Evolutionary conservation across 2,113 vertebrate genomes (phyloP).

Genomic region (Malurus cyaneus): DNA sequence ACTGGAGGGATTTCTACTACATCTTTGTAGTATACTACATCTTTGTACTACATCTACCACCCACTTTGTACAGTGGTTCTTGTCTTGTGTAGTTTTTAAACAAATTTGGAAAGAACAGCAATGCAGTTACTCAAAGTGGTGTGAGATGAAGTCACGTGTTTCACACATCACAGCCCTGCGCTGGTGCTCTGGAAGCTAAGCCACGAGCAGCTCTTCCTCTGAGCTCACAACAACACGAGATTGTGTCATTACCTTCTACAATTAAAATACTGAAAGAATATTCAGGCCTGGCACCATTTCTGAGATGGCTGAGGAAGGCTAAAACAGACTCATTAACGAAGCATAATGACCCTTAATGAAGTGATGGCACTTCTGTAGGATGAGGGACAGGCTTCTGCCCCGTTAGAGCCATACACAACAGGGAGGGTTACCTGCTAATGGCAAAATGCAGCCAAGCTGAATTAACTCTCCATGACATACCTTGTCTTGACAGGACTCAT

Average conservation of each 20-base stretch:
- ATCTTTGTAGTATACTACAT: no score
- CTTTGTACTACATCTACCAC: not conserved
- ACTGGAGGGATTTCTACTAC: not conserved
- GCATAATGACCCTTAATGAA: not conserved
- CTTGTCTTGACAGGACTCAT: not conserved
- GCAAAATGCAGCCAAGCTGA: not conserved
- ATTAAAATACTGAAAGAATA: not conserved
- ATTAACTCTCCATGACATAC: not conserved
- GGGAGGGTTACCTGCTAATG: not conserved
- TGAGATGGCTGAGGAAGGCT: not conserved
- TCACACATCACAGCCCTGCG: fast-evolving
- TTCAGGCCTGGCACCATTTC: not conserved
- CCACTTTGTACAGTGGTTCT: not conserved
- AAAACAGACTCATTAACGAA: fast-evolving
- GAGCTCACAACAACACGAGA: not conserved
- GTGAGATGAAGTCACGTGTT: not conserved
- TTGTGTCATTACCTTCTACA: not conserved
- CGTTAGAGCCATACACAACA: not conserved
- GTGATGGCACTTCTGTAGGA: not conserved
- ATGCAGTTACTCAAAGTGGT: not conserved
- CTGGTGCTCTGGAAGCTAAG: not conserved
- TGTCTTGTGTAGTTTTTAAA: not conserved
- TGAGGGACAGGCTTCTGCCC: not conserved
- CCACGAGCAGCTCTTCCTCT: not conserved
- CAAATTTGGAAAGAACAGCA: not conserved